These are phyloP conservation scores for Leptonema lineaticorne DNA, from an alignment of 1,140 invertebrate genomes.

Conservation along the genomic window DNA sequence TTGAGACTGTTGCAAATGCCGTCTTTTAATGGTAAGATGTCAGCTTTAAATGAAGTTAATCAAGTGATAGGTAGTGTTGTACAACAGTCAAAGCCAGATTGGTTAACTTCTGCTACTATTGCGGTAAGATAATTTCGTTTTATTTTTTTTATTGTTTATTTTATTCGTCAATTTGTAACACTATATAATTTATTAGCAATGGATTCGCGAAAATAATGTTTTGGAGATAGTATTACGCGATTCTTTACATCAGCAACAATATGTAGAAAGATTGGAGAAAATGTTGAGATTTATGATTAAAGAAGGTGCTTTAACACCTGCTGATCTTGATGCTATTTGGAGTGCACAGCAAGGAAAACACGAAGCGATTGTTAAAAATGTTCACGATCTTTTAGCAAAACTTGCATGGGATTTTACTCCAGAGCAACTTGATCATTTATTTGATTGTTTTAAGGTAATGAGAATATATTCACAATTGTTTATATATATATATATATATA, in stretches of 20 bases:
- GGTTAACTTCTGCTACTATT: conserved; percentile 91
- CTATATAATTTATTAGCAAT: conserved; percentile 67
- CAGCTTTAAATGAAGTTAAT: conserved; percentile 97
- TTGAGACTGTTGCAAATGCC: conserved; percentile 93
- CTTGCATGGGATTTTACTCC: conserved; percentile 97
- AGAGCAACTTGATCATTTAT: conserved; percentile 95
- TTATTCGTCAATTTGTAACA: not conserved
- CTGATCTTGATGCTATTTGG: conserved; percentile 95
- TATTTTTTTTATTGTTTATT: not conserved
- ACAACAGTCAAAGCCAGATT: conserved; percentile 92
- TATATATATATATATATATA: conserved; percentile 31
- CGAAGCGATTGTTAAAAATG: conserved; percentile 95
- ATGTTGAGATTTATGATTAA: conserved; percentile 96
- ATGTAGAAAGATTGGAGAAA: conserved; percentile 97
- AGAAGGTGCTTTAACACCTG: conserved; percentile 85
- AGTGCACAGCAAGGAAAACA: conserved; percentile 93
- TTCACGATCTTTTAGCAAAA: conserved; percentile 95
- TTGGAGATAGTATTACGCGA: conserved; percentile 93
- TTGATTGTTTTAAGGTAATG: conserved; percentile 93
- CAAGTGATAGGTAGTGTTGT: conserved; percentile 92
- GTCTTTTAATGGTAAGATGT: conserved; percentile 99
- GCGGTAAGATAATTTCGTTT: conserved; percentile 66
- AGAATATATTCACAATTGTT: not conserved
- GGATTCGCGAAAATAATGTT: conserved; percentile 96
- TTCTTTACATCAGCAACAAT: conserved; percentile 95